Evolutionary conservation across 1,140 invertebrate species (phyloP).

Genomic region (Augochlora pura): DNA sequence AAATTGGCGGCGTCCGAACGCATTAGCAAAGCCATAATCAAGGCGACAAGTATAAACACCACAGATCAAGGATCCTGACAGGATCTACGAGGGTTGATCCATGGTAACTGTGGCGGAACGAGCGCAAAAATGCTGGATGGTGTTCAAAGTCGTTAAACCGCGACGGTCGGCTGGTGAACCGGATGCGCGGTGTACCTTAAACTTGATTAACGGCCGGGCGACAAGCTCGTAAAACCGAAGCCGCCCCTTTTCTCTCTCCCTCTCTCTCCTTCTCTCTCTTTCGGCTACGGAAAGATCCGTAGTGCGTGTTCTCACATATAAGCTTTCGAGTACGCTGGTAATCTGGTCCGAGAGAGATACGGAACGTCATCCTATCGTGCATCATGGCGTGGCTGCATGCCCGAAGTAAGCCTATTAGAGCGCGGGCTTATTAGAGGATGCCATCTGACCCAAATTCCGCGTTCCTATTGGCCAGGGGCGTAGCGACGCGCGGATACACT

Average conservation of each 20-base stretch:
- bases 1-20: too few relatives aligned
- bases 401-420: slow-evolving; percentile 65
- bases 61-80: too few relatives aligned
- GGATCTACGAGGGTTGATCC: too few relatives aligned
- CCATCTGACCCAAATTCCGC: slow-evolving; percentile 59
- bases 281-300: slow-evolving; percentile 21
- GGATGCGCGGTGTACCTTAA: not conserved
- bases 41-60: too few relatives aligned
- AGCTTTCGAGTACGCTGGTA: slow-evolving; percentile 58
- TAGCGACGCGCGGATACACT: slow-evolving; percentile 29
- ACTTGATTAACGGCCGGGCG: slow-evolving; percentile 20
- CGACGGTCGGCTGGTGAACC: not conserved
- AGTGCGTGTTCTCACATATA: slow-evolving; percentile 32
- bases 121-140: too few relatives aligned
- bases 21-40: too few relatives aligned
- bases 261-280: too few relatives aligned
- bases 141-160: too few relatives aligned
- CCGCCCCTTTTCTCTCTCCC: too few relatives aligned
- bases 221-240: slow-evolving; percentile 16
- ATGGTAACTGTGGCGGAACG: too few relatives aligned
- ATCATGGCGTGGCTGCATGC: slow-evolving; percentile 37
- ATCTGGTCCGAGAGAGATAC: slow-evolving; percentile 63
- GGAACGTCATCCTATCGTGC: slow-evolving; percentile 54
- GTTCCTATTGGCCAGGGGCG: slow-evolving; percentile 40
- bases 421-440: slow-evolving; percentile 58